Evolutionary conservation across 2,113 vertebrate species (phyloP).

Genomic region (Pomatorhinus ruficollis): DNA sequence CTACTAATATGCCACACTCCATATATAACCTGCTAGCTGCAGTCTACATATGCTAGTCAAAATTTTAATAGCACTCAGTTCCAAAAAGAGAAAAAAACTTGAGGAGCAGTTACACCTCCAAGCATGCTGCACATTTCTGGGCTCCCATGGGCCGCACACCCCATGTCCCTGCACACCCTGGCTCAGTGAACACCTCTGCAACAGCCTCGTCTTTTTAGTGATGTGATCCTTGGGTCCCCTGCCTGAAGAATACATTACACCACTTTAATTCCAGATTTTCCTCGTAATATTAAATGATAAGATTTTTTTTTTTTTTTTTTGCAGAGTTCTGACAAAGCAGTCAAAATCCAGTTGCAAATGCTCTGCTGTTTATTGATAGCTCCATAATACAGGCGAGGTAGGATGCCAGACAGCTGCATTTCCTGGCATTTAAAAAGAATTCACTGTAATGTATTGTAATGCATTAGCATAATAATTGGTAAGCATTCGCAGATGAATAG

Average conservation of each 20-base stretch:
- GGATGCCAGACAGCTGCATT: slow-evolving; percentile 77
- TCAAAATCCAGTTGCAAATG: slow-evolving; percentile 62
- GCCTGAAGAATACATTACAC: not conserved
- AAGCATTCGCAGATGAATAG: slow-evolving; percentile 84
- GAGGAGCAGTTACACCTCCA: fast-evolving
- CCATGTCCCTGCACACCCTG: fast-evolving
- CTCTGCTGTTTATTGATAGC: slow-evolving; percentile 68
- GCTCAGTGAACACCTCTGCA: not conserved
- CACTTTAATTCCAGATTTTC: not conserved
- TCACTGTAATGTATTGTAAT: slow-evolving; percentile 80
- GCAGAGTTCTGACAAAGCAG: slow-evolving; percentile 29
- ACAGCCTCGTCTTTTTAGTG: not conserved
- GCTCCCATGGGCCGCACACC: not conserved
- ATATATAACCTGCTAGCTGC: not conserved
- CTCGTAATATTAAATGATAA: not conserved
- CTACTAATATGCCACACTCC: not conserved
- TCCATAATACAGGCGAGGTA: slow-evolving; percentile 51
- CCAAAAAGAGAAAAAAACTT: not conserved
- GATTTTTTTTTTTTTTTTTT: not conserved
- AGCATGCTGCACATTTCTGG: not conserved
- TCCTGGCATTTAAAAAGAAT: slow-evolving; percentile 78
- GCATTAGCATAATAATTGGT: slow-evolving; percentile 88
- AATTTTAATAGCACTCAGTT: not conserved
- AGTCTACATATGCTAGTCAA: fast-evolving
- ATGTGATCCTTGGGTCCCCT: not conserved